Percentiles rank a stretch among this genome's conserved stretches.
These are phyloP conservation scores for Cotesia congregata DNA, from an alignment of 2,888 invertebrate genomes.

Conservation along the genomic window DNA sequence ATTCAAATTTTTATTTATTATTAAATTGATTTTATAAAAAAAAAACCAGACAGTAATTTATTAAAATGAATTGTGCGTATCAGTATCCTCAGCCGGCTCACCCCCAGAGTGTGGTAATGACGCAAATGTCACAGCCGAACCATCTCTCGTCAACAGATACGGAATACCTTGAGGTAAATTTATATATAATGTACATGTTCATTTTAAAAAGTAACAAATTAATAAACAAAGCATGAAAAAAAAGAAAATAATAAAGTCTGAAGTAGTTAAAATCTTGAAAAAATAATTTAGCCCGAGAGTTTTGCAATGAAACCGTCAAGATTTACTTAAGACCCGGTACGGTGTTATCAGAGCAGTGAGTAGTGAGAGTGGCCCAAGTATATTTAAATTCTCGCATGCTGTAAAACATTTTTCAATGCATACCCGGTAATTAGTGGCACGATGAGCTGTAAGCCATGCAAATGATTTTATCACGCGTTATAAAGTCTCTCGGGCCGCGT, in stretches of 20 bases:
- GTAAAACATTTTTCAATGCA: constrained; percentile 46
- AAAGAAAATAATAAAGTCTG: background rate
- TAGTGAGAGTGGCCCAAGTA: constrained; percentile 14
- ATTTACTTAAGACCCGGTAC: constrained; percentile 44
- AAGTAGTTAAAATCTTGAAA: background rate
- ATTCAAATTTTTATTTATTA: background rate
- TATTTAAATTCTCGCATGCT: constrained; percentile 47
- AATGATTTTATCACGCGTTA: constrained; percentile 49
- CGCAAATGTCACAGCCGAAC: constrained; percentile 59
- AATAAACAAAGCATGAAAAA: background rate
- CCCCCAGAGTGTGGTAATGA: constrained; percentile 64
- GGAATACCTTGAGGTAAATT: constrained; percentile 56
- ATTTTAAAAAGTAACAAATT: constrained; percentile 11
- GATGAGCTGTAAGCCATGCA: constrained; percentile 49
- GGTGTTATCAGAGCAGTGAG: constrained; percentile 38
- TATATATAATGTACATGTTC: background rate
- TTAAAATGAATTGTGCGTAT: constrained; percentile 67
- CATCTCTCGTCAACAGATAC: constrained; percentile 60
- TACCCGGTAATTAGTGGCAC: constrained; percentile 48
- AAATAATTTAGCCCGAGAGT: background rate
- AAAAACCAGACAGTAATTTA: background rate
- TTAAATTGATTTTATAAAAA: background rate
- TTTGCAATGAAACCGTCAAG: constrained; percentile 46
- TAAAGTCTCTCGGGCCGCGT: constrained; percentile 18
- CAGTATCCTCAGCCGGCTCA: constrained; percentile 66